These are phyloP conservation scores for Plagodis pulveraria DNA, from an alignment of 2,888 invertebrate genomes.

Conservation along the genomic window DNA sequence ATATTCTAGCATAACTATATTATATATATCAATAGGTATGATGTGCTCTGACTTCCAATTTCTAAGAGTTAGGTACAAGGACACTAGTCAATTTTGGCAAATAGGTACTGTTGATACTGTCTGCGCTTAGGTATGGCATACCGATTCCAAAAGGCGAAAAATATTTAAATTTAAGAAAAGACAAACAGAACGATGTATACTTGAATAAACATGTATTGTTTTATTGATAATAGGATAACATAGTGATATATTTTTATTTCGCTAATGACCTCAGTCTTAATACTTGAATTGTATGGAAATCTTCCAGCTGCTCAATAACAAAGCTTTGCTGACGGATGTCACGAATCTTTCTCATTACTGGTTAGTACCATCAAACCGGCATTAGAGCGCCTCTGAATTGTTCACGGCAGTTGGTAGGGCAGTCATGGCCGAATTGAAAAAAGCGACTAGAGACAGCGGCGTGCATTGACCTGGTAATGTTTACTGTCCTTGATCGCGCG, in stretches of 20 bases:
- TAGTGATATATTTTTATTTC: neutral
- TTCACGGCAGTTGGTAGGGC: slow-evolving; percentile 62
- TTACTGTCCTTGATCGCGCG: slow-evolving; percentile 80
- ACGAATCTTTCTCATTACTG: slow-evolving; percentile 32
- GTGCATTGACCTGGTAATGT: slow-evolving; percentile 82
- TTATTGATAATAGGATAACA: no score
- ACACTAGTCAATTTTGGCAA: no score
- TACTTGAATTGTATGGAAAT: neutral
- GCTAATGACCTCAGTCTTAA: neutral
- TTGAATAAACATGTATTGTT: no score
- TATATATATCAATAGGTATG: no score
- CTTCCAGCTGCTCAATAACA: slow-evolving; percentile 1
- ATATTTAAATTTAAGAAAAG: no score
- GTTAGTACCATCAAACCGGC: slow-evolving; percentile 36
- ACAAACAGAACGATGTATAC: no score
- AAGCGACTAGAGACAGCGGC: slow-evolving; percentile 70
- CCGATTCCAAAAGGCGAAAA: no score
- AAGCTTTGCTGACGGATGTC: slow-evolving; percentile 30
- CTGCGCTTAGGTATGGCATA: no score
- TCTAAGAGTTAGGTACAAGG: no score
- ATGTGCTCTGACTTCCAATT: no score
- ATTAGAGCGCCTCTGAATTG: slow-evolving; percentile 47
- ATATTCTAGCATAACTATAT: no score
- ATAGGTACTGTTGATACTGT: no score
- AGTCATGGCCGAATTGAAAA: slow-evolving; percentile 66